phyloP scores from a whole-genome alignment of 2,888 invertebrate species.

The Scaptomyza reducta region DNA sequence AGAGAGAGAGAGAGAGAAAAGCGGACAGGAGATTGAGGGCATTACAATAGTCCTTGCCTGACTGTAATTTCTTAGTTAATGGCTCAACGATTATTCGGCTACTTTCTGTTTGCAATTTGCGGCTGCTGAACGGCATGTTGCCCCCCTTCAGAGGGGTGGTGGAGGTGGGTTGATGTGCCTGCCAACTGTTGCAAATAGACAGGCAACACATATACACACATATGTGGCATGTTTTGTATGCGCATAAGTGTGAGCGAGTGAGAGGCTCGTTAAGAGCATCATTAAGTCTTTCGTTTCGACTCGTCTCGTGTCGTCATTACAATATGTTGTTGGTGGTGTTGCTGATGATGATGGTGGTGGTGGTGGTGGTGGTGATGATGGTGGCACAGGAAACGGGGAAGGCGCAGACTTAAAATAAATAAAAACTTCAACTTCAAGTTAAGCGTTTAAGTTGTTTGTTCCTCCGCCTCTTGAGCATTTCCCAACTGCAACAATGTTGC shows the following conservation, averaged over 20 bases:
- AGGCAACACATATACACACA: conserved; percentile 33
- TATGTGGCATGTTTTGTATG: conserved; percentile 7
- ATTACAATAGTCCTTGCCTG: conserved; percentile 46
- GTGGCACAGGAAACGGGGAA: conserved; percentile 38
- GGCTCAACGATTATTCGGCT: conserved; percentile 59
- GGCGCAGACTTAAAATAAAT: conserved; percentile 71
- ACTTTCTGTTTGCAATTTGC: conserved; percentile 59
- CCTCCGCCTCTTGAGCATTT: conserved; percentile 69
- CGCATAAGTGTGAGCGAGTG: conserved; percentile 38
- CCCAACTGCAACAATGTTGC: conserved; percentile 74
- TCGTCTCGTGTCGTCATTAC: conserved; percentile 41
- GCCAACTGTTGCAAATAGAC: conserved; percentile 58
- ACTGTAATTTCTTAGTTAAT: conserved; percentile 58
- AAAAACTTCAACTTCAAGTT: conserved; percentile 74
- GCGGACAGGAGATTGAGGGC: neutral
- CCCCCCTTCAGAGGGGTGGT: neutral
- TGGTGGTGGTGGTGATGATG: neutral
- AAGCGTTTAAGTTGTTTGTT: conserved; percentile 78
- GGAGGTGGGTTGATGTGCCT: conserved; percentile 3
- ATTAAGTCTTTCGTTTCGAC: conserved; percentile 53
- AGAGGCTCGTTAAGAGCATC: conserved; percentile 63
- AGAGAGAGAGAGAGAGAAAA: neutral
- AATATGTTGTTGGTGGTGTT: conserved; percentile 14
- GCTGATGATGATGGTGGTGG: neutral
- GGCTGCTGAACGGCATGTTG: conserved; percentile 32